Conservation (phyloP, 2,888 invertebrate species). For the Morpho deidamia region DNA sequence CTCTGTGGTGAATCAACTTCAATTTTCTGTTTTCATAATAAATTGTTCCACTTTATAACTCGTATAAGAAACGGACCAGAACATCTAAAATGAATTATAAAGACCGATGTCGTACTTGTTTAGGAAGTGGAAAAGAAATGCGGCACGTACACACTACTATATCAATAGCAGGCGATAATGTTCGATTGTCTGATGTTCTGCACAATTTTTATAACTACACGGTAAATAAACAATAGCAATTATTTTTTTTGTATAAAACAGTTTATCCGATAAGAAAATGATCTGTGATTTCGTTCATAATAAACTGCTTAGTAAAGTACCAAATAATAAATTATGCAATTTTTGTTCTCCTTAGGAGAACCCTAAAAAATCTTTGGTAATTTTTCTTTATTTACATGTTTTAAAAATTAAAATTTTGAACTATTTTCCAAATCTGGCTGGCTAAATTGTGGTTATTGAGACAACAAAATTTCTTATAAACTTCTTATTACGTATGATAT, state of each 20-base stretch:
- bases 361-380: too few relatives aligned
- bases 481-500: too few relatives aligned
- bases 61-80: too few relatives aligned
- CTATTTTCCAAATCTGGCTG: too few relatives aligned
- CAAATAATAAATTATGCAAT: background rate
- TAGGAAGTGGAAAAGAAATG: slow-evolving; percentile 56
- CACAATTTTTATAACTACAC: slow-evolving; percentile 57
- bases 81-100: slow-evolving; percentile 44
- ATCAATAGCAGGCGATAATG: slow-evolving; percentile 50
- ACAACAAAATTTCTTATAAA: background rate
- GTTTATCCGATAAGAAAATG: too few relatives aligned
- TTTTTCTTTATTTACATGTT: too few relatives aligned
- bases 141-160: slow-evolving; percentile 49
- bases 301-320: background rate
- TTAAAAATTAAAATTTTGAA: too few relatives aligned
- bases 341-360: too few relatives aligned
- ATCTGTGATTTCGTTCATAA: background rate
- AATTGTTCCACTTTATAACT: too few relatives aligned
- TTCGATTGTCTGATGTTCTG: slow-evolving; percentile 56
- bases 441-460: too few relatives aligned
- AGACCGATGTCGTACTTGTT: slow-evolving; percentile 59
- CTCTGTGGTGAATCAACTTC: too few relatives aligned
- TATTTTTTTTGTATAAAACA: background rate
- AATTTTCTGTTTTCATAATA: too few relatives aligned
- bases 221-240: slow-evolving; percentile 35